These are phyloP conservation scores for Bryconaethiops microstoma DNA, from an alignment of 2,797 vertebrate species.

Conservation along the genomic window DNA sequence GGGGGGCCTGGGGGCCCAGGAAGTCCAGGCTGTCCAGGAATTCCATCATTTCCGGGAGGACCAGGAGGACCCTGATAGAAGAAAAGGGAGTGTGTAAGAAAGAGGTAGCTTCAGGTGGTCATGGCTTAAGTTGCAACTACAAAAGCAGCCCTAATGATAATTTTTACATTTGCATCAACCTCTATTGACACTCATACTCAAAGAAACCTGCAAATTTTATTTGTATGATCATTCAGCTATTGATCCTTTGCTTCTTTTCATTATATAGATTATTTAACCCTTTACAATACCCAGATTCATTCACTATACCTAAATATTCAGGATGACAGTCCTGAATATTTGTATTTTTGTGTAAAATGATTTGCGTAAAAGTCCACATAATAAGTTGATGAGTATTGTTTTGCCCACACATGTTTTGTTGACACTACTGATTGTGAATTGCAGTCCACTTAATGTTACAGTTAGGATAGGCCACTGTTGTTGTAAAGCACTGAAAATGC, in stretches of 20 bases:
- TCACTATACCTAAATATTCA: background rate
- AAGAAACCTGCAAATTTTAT: background rate
- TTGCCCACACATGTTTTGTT: background rate
- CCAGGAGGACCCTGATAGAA: slow-evolving; percentile 82
- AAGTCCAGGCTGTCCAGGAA: slow-evolving; percentile 84
- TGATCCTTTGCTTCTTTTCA: background rate
- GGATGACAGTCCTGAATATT: background rate
- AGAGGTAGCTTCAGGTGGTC: background rate
- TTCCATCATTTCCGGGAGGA: slow-evolving; percentile 88
- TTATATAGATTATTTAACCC: background rate
- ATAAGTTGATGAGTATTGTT: background rate
- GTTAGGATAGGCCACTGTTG: background rate
- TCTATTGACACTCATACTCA: background rate
- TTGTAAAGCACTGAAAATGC: background rate
- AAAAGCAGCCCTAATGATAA: background rate
- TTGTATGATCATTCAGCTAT: background rate
- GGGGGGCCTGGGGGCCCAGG: slow-evolving; percentile 90
- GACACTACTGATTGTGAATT: background rate
- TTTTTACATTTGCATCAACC: slow-evolving; percentile 5
- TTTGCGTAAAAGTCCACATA: background rate
- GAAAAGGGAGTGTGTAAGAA: slow-evolving; percentile 25
- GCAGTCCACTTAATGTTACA: background rate
- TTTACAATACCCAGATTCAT: too few species aligned
- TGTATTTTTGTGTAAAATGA: too few species aligned
- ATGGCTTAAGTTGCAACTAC: background rate